phyloP scores from a whole-genome alignment of 2,113 vertebrate species.

The Crypturellus undulatus region DNA sequence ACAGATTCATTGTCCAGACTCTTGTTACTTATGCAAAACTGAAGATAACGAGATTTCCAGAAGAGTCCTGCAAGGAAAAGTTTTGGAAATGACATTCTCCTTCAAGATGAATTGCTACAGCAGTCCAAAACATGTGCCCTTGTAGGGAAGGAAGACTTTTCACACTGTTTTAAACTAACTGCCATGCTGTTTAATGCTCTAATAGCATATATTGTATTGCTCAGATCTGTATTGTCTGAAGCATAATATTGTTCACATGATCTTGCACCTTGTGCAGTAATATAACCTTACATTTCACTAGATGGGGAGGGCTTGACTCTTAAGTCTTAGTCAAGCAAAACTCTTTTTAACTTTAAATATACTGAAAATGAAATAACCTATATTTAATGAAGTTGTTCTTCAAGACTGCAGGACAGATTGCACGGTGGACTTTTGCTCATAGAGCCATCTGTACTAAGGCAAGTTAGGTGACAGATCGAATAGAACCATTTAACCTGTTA shows the following conservation, averaged over 20 bases:
- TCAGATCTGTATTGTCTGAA: slow-evolving; percentile 25
- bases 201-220: neutral
- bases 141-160: neutral
- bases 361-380: neutral
- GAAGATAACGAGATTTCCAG: neutral
- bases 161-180: neutral
- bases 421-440: neutral
- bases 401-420: neutral
- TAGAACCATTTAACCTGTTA: neutral
- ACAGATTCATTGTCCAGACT: neutral
- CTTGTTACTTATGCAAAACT: neutral
- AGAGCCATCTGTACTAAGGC: neutral
- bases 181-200: neutral
- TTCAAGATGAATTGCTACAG: neutral
- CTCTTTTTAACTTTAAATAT: neutral
- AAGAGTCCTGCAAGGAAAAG: neutral
- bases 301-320: neutral
- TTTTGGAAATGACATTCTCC: neutral
- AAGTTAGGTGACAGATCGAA: neutral
- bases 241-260: neutral
- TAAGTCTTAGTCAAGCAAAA: neutral
- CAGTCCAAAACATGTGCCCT: neutral
- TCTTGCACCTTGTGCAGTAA: neutral
- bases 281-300: neutral
- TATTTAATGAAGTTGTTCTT: neutral